Evolutionary conservation across 2,113 vertebrate species (phyloP).

Genomic region (Halcyon malimbica): DNA sequence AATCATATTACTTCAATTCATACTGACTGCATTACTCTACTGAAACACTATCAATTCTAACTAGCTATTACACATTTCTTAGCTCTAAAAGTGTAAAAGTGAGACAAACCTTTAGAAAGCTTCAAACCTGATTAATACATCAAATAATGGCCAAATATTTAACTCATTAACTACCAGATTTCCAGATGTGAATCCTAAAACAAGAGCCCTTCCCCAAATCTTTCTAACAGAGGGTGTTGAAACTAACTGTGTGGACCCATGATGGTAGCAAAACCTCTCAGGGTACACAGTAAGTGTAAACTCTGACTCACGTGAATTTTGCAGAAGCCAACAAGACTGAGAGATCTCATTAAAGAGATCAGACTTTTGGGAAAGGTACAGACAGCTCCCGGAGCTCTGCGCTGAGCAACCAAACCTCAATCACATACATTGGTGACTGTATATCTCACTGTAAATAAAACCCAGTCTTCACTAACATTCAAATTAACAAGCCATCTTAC

Average conservation of each 20-base stretch:
- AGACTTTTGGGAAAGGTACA: neutral
- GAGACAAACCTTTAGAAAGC: neutral
- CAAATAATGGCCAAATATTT: neutral
- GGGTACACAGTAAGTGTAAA: neutral
- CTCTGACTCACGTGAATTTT: neutral
- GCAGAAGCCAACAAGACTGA: neutral
- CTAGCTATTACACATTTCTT: neutral
- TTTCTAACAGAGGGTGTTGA: neutral
- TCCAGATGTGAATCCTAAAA: neutral
- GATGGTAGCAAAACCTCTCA: neutral
- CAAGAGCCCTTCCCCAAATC: neutral
- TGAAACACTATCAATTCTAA: neutral
- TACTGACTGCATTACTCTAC: neutral
- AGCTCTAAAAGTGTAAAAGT: neutral
- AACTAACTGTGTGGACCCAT: rapidly evolving
- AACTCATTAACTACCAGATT: neutral
- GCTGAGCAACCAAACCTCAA: neutral
- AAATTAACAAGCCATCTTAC: neutral
- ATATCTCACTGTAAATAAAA: neutral
- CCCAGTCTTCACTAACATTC: neutral
- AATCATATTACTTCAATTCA: neutral
- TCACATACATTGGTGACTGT: neutral
- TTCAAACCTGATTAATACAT: neutral
- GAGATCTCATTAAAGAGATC: neutral
- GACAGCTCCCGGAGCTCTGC: neutral